Evolutionary conservation across 2,797 vertebrate species (phyloP).

Genomic region (Xenops minutus): DNA sequence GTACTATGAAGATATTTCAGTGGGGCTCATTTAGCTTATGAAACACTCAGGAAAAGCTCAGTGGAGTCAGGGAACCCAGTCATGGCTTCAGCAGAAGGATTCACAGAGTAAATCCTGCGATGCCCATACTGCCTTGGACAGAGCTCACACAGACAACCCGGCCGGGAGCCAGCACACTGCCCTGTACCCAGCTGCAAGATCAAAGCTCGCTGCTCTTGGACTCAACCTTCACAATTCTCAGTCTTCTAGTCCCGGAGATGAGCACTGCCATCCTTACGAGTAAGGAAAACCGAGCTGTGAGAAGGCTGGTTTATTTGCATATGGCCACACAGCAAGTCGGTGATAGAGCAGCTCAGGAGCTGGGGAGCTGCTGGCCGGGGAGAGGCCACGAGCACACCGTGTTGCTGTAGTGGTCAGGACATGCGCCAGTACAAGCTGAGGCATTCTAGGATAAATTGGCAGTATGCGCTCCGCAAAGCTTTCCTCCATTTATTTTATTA

Average conservation of each 20-base stretch:
- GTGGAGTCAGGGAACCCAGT: background rate
- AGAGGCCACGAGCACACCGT: background rate
- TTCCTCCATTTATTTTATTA: conserved; percentile 59
- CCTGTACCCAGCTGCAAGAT: background rate
- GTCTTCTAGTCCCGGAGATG: background rate
- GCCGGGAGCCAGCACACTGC: background rate
- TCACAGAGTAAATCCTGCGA: fast-evolving
- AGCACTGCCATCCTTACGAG: background rate
- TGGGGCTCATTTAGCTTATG: background rate
- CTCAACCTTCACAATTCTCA: fast-evolving
- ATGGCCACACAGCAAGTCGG: background rate
- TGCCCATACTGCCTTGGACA: fast-evolving
- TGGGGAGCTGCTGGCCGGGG: background rate
- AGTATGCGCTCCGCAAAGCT: background rate
- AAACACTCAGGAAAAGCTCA: background rate
- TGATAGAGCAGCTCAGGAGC: background rate
- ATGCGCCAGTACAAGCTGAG: conserved; percentile 19
- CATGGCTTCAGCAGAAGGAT: background rate
- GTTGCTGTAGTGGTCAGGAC: conserved; percentile 59
- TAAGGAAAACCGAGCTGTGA: background rate
- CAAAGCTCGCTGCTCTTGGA: background rate
- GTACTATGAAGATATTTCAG: background rate
- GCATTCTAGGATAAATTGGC: conserved; percentile 60
- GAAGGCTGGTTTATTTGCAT: background rate
- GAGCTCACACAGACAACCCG: fast-evolving